A percentile compares a stretch with the other conserved stretches of the same genome.
These are phyloP conservation scores for Oplegnathus fasciatus DNA, from an alignment of 2,113 vertebrate species.

Conservation along the genomic window DNA sequence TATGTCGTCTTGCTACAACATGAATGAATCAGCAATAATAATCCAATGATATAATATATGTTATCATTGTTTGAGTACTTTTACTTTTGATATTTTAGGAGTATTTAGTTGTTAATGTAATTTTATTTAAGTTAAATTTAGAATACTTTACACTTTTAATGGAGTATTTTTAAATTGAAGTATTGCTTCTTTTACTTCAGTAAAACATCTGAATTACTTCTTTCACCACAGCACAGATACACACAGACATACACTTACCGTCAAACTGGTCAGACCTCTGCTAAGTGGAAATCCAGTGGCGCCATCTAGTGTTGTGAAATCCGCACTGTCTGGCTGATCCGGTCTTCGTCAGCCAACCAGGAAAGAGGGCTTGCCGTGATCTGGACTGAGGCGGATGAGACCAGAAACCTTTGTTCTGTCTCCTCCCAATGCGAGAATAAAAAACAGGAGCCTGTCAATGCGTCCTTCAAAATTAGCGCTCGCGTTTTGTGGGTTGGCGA, in stretches of 20 bases:
- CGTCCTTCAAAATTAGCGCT: conserved; percentile 10
- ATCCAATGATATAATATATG: not conserved
- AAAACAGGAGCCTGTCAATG: conserved; percentile 37
- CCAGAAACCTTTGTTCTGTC: conserved; percentile 82
- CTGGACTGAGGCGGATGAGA: conserved; percentile 82
- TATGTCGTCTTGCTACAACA: not conserved
- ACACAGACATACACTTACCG: not conserved
- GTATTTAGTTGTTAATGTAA: too few relatives aligned
- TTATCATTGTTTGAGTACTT: too few relatives aligned
- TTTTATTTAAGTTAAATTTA: too few relatives aligned
- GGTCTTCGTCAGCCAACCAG: conserved; percentile 83
- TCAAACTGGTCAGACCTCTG: not conserved
- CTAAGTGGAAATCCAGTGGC: not conserved
- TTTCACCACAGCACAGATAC: not conserved
- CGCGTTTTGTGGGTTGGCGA: not conserved
- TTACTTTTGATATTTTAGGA: too few relatives aligned
- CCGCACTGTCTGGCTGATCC: conserved; percentile 54
- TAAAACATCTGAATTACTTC: not conserved
- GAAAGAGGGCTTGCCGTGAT: conserved; percentile 81
- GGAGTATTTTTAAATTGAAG: too few relatives aligned
- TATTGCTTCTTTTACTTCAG: not conserved
- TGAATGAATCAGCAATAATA: not conserved
- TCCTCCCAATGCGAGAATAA: conserved; percentile 39
- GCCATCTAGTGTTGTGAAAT: conserved; percentile 34
- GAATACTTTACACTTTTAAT: not conserved